These are phyloP conservation scores for Neodiprion virginianus DNA, from an alignment of 1,140 invertebrate species.

Conservation along the genomic window DNA sequence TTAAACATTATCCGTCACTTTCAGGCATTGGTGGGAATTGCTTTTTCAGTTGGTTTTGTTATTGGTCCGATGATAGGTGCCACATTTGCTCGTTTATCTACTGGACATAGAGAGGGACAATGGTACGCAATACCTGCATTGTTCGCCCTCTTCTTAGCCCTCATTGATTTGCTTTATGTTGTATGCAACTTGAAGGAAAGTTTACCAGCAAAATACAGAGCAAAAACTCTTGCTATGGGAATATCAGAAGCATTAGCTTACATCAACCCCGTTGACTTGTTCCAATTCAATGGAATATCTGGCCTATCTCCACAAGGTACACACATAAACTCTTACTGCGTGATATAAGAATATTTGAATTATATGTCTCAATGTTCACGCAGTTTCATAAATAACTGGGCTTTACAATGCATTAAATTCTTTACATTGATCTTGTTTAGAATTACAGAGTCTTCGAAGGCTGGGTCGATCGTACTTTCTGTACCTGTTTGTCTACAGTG, in stretches of 20 bases:
- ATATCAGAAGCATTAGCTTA: conserved; percentile 77
- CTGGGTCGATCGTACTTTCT: conserved; percentile 91
- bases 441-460: conserved; percentile 71
- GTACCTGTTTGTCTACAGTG: conserved; percentile 96
- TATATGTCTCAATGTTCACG: not conserved
- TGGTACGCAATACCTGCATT: conserved; percentile 88
- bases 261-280: conserved; percentile 74
- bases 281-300: conserved; percentile 60
- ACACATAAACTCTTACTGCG: not conserved
- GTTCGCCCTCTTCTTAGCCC: conserved; percentile 81
- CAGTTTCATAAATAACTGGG: conserved; percentile 55
- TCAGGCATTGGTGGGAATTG: conserved; percentile 94
- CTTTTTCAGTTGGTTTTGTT: conserved; percentile 97
- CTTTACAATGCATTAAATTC: conserved; percentile 50
- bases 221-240: conserved; percentile 69
- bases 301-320: conserved; percentile 40
- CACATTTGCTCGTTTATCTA: conserved; percentile 79
- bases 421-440: conserved; percentile 47
- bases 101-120: conserved; percentile 62
- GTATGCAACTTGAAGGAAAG: conserved; percentile 84
- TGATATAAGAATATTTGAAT: too few species aligned
- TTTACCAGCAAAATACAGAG: conserved; percentile 76
- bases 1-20: conserved; percentile 50
- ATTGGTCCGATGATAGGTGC: conserved; percentile 95
- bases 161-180: conserved; percentile 83